Conservation (phyloP, 2,797 vertebrate species). For the Poeciliopsis paucimaculata region DNA sequence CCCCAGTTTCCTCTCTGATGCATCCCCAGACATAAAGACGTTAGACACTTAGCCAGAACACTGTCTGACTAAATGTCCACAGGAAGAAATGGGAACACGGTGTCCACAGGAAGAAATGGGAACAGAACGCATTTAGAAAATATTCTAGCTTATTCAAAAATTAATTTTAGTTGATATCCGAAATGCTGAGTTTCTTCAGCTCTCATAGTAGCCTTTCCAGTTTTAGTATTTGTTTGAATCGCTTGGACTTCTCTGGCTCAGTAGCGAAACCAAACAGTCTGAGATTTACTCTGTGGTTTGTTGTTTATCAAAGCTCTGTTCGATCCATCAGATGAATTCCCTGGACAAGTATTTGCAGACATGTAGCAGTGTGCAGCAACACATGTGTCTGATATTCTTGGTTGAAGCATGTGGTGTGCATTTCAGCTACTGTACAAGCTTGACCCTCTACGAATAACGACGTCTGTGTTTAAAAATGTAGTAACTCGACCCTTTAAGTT, state of each 20-base stretch:
- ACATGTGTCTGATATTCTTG: constrained; percentile 29
- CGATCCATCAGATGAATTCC: constrained; percentile 35
- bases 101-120: constrained; percentile 6
- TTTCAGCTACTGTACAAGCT: constrained; percentile 23
- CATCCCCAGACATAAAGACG: neutral
- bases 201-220: neutral
- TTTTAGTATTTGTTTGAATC: neutral
- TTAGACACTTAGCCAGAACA: neutral
- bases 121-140: constrained; percentile 17
- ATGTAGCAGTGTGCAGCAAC: constrained; percentile 12
- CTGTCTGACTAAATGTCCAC: neutral
- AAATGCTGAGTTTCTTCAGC: neutral
- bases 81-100: constrained; percentile 12
- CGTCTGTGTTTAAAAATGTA: constrained; percentile 27
- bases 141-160: constrained; percentile 10
- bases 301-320: constrained; percentile 29
- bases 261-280: neutral
- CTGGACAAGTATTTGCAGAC: constrained; percentile 46
- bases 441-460: constrained; percentile 17
- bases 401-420: constrained; percentile 22
- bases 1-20: neutral
- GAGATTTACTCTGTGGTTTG: constrained; percentile 18
- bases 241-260: neutral
- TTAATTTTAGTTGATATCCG: constrained; percentile 2
- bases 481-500: constrained; percentile 34